Evolutionary conservation across 2,888 invertebrate genomes (phyloP).

Genomic region (Parasteatoda lunata): DNA sequence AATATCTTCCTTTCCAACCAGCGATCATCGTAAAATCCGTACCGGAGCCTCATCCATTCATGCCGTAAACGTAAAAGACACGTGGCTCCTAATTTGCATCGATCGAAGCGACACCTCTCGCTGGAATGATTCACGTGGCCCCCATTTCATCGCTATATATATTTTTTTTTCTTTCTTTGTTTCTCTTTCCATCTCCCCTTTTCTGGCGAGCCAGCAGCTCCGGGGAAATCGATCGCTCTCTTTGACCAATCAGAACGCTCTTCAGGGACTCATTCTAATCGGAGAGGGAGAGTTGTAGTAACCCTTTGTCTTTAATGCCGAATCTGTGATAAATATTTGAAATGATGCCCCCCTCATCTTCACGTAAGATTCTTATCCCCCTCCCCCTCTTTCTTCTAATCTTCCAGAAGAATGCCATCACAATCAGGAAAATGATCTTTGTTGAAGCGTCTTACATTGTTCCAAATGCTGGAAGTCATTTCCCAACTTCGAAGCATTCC

Average conservation of each 20-base stretch:
- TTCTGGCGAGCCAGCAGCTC: not conserved
- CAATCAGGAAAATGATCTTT: not conserved
- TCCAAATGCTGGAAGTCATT: too few relatives aligned
- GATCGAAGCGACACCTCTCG: conserved; percentile 57
- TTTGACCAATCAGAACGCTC: conserved; percentile 32
- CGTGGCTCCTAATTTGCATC: conserved; percentile 59
- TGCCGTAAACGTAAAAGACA: conserved; percentile 50
- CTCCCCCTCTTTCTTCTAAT: not conserved
- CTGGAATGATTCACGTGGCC: conserved; percentile 54
- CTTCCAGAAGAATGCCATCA: not conserved
- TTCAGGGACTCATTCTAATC: conserved; percentile 22
- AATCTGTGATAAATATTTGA: conserved; percentile 41
- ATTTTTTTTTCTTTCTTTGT: conserved; percentile 13
- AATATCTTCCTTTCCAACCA: not conserved
- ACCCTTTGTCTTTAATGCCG: conserved; percentile 46
- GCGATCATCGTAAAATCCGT: conserved; percentile 38
- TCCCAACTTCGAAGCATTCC: too few relatives aligned
- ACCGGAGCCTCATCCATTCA: conserved; percentile 36
- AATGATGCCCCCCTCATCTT: conserved; percentile 11
- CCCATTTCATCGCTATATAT: conserved; percentile 19
- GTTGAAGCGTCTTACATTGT: not conserved
- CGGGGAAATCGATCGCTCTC: conserved; percentile 15
- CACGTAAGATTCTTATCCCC: not conserved
- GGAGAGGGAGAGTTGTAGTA: conserved; percentile 27
- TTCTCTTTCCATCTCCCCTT: conserved; percentile 11